A percentile compares a stretch with the other conserved stretches of the same genome.
Evolutionary conservation across 2,888 invertebrate species (phyloP).

Genomic region (Heliconius charithonia): DNA sequence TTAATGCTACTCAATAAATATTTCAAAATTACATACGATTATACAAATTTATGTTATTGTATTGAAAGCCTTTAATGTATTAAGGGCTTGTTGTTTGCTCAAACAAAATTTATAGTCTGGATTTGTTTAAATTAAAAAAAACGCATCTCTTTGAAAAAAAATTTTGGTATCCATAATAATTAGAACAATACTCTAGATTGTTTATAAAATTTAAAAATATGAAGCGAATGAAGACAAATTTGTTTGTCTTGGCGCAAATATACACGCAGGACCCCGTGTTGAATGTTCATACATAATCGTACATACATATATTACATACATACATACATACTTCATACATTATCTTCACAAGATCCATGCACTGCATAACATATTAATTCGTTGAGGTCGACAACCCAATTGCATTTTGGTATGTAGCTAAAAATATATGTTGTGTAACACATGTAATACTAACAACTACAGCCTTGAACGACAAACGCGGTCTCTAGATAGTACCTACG

Average conservation of each 20-base stretch:
- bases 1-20: constrained; percentile 13
- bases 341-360: constrained; percentile 39
- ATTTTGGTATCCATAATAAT: neutral
- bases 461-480: constrained; percentile 67
- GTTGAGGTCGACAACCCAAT: constrained; percentile 62
- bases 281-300: constrained; percentile 14
- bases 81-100: neutral
- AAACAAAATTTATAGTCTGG: neutral
- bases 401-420: constrained; percentile 56
- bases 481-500: constrained; percentile 42
- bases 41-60: constrained; percentile 17
- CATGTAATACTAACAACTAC: constrained; percentile 60
- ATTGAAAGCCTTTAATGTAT: neutral
- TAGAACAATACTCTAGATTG: neutral
- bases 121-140: neutral
- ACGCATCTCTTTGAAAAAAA: too few species aligned
- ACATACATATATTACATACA: neutral
- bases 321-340: constrained; percentile 19
- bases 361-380: constrained; percentile 48
- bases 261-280: constrained; percentile 29
- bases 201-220: constrained; percentile 3
- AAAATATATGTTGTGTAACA: constrained; percentile 68
- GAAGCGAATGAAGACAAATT: constrained; percentile 22
- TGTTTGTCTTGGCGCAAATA: constrained; percentile 39
- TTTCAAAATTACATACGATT: constrained; percentile 5